Conservation (phyloP, 2,113 vertebrate genomes). For the Mesembrinibis cayennensis region DNA sequence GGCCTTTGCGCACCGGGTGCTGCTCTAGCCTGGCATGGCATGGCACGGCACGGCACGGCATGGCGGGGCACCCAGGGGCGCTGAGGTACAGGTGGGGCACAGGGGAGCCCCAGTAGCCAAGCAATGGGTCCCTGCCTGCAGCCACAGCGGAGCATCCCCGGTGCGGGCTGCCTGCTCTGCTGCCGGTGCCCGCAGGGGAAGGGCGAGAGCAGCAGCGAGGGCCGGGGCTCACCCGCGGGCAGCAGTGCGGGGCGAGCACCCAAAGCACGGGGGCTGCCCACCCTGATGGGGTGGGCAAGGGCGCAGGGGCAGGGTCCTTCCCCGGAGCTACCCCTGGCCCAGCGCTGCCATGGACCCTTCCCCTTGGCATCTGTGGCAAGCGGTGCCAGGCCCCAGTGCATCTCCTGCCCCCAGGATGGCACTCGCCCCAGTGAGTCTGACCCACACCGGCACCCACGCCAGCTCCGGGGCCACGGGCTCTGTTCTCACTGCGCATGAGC, state of each 20-base stretch:
- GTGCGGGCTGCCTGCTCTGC: not conserved
- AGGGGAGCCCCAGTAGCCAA: accelerated
- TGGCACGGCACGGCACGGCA: not conserved
- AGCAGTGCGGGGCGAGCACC: accelerated
- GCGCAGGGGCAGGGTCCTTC: not conserved
- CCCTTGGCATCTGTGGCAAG: not conserved
- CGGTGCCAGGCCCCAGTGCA: not conserved
- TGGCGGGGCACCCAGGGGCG: accelerated
- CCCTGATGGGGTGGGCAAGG: not conserved
- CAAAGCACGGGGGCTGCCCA: accelerated
- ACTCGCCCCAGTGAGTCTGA: not conserved
- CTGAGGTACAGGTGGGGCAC: not conserved
- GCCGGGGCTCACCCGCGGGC: accelerated
- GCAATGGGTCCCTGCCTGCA: not conserved
- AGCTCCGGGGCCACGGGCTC: accelerated
- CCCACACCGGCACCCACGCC: not conserved
- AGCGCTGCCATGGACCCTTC: accelerated
- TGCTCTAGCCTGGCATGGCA: not conserved
- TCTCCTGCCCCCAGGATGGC: not conserved
- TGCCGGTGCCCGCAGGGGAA: not conserved
- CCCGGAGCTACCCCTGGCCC: not conserved
- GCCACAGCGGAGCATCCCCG: not conserved
- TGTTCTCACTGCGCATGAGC: accelerated
- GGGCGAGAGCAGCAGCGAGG: accelerated
- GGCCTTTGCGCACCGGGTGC: not conserved